These are phyloP conservation scores for Brachypteracias leptosomus DNA, from an alignment of 2,113 vertebrate genomes.

Conservation along the genomic window DNA sequence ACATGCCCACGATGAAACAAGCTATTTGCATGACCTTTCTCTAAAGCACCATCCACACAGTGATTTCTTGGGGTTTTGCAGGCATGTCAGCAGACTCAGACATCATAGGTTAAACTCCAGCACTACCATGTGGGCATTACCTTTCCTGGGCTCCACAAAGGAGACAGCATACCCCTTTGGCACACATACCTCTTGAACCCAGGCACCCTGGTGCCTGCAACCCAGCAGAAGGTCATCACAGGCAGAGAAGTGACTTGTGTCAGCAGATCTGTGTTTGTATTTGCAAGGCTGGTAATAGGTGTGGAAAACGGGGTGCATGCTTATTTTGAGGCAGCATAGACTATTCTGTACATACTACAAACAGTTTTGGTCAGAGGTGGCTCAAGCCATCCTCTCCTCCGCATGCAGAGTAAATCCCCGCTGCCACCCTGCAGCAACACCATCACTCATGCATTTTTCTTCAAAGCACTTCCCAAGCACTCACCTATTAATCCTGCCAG, in stretches of 20 bases:
- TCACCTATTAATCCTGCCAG: not conserved
- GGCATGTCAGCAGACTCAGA: not conserved
- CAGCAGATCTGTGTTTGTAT: not conserved
- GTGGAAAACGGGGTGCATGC: not conserved
- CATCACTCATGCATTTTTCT: not conserved
- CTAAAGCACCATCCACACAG: not conserved
- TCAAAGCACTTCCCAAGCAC: not conserved
- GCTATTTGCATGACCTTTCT: not conserved
- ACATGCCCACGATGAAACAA: not conserved
- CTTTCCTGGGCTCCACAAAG: not conserved
- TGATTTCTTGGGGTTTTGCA: not conserved
- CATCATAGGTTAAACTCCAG: rapidly evolving
- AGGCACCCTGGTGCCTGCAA: not conserved
- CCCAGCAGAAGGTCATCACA: not conserved
- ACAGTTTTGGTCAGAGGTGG: not conserved
- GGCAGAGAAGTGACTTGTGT: not conserved
- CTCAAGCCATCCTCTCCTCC: not conserved
- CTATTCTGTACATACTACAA: not conserved
- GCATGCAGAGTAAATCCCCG: not conserved
- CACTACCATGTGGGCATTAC: rapidly evolving
- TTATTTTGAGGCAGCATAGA: not conserved
- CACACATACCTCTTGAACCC: not conserved
- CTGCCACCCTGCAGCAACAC: not conserved
- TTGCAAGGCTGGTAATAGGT: not conserved
- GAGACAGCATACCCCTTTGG: not conserved